Conservation (phyloP, 2,113 vertebrate species). For the Sinocyclocheilus anshuiensis region DNA sequence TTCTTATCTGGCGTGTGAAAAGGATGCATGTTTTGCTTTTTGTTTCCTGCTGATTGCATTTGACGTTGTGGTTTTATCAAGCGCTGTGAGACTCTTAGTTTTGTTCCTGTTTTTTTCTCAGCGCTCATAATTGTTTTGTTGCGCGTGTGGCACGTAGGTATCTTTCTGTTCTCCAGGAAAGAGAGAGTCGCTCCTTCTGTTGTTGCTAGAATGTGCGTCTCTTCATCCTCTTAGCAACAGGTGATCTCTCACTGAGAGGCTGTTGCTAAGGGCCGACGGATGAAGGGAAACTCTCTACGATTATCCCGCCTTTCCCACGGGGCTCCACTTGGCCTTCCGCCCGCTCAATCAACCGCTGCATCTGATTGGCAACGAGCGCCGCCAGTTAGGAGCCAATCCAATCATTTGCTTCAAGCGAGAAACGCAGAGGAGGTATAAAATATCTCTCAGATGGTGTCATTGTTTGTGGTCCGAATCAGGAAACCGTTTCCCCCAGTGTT, state of each 20-base stretch:
- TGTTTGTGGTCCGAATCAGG: constrained; percentile 25
- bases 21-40: background rate
- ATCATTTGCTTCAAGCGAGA: background rate
- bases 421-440: background rate
- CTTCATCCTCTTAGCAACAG: constrained; percentile 59
- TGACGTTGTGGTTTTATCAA: background rate
- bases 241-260: constrained; percentile 55
- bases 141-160: background rate
- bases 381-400: background rate
- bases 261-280: constrained; percentile 59
- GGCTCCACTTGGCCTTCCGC: constrained; percentile 35
- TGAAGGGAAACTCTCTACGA: constrained; percentile 43
- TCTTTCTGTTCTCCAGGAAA: constrained; percentile 11
- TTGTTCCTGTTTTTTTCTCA: background rate
- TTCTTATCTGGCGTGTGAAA: background rate
- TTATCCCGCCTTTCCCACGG: constrained; percentile 43
- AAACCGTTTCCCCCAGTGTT: background rate
- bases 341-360: constrained; percentile 20
- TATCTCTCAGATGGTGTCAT: background rate
- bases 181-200: background rate
- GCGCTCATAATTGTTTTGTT: constrained; percentile 2
- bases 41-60: background rate
- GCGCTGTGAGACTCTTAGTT: background rate
- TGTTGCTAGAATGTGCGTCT: constrained; percentile 50
- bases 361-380: background rate